phyloP scores from a whole-genome alignment of 2,888 invertebrate species.

The Drosophila atripex region DNA sequence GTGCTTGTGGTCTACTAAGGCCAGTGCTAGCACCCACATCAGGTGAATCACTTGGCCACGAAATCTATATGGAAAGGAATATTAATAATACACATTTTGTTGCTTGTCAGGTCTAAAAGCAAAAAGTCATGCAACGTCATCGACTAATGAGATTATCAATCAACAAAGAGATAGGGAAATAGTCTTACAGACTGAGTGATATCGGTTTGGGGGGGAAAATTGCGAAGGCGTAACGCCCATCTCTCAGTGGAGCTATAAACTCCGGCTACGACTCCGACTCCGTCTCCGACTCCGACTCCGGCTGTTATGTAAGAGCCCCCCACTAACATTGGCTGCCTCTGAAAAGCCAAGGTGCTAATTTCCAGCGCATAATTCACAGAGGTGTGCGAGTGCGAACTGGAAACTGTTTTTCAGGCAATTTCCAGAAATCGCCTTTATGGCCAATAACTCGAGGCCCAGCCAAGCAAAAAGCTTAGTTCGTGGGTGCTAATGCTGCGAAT shows the following conservation, averaged over 20 bases:
- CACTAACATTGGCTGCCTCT: slow-evolving; percentile 8
- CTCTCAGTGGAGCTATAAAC: slow-evolving; percentile 27
- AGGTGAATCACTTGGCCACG: slow-evolving; percentile 35
- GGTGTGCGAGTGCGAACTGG: slow-evolving; percentile 63
- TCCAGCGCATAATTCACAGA: slow-evolving; percentile 76
- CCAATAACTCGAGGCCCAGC: slow-evolving; percentile 50
- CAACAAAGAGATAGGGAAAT: slow-evolving; percentile 9
- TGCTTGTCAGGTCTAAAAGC: slow-evolving; percentile 29
- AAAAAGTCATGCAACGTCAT: slow-evolving; percentile 47
- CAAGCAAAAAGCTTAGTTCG: slow-evolving; percentile 10
- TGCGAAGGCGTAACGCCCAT: slow-evolving; percentile 22
- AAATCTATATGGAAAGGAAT: slow-evolving; percentile 19
- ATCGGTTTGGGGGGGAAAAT: slow-evolving; percentile 15
- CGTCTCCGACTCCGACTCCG: slow-evolving; percentile 13
- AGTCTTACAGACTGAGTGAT: neutral
- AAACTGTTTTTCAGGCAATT: slow-evolving; percentile 46
- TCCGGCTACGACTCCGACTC: slow-evolving; percentile 19
- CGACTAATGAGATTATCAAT: slow-evolving; percentile 43
- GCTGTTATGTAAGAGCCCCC: slow-evolving; percentile 23
- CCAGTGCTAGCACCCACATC: slow-evolving; percentile 7
- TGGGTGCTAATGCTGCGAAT: slow-evolving; percentile 34
- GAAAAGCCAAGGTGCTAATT: slow-evolving; percentile 71
- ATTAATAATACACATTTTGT: slow-evolving; percentile 15
- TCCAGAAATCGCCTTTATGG: slow-evolving; percentile 61
- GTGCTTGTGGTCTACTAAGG: slow-evolving; percentile 22